Percentiles rank a stretch among this genome's conserved stretches.
phyloP scores from a whole-genome alignment of 2,113 vertebrate genomes.

The Spheniscus mendiculus region DNA sequence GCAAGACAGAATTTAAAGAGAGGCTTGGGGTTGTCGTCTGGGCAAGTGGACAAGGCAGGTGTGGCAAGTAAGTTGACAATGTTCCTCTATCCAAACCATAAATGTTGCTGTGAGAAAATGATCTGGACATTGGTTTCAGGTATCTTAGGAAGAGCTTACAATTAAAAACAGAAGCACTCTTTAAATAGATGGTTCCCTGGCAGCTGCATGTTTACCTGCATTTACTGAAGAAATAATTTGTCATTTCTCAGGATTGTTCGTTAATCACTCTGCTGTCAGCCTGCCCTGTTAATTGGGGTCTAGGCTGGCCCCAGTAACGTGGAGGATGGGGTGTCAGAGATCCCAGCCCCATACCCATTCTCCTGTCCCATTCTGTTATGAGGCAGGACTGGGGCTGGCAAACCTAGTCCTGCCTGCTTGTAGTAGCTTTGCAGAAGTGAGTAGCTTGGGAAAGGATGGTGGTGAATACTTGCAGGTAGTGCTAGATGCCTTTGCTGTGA shows the following conservation, averaged over 20 bases:
- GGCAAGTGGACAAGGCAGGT: not conserved
- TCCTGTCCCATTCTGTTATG: not conserved
- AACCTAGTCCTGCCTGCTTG: not conserved
- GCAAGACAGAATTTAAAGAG: not conserved
- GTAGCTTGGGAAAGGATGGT: not conserved
- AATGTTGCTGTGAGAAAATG: not conserved
- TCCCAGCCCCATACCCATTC: not conserved
- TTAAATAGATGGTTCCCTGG: not conserved
- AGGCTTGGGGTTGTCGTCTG: not conserved
- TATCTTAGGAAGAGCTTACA: not conserved
- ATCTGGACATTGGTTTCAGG: not conserved
- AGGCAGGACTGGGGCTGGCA: not conserved
- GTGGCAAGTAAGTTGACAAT: not conserved
- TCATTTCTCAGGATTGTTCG: not conserved
- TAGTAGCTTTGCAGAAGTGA: not conserved
- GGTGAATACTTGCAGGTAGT: not conserved
- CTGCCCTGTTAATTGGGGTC: not conserved
- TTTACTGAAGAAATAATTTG: not conserved
- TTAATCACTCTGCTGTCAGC: not conserved
- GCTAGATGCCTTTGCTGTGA: not conserved
- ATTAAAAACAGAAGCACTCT: not conserved
- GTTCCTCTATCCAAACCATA: not conserved
- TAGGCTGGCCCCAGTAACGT: not conserved
- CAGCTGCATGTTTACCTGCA: not conserved
- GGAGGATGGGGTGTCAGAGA: not conserved